Evolutionary conservation across 2,113 vertebrate genomes (phyloP).

Genomic region (Oncorhynchus tshawytscha): DNA sequence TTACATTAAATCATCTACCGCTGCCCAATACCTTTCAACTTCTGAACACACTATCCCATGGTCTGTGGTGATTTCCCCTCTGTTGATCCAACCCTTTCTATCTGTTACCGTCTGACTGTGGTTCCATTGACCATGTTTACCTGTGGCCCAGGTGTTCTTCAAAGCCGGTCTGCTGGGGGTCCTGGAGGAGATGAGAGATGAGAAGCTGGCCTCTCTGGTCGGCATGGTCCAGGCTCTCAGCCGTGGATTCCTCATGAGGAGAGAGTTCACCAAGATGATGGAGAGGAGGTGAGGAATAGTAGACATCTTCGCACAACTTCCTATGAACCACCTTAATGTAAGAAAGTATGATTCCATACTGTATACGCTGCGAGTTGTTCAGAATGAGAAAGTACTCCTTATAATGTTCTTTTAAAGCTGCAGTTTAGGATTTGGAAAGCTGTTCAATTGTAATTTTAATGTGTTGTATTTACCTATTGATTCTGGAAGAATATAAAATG

Average conservation of each 20-base stretch:
- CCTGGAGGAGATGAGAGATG: conserved; percentile 85
- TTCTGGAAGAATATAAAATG: background rate
- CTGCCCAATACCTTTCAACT: too few species aligned
- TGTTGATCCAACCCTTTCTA: background rate
- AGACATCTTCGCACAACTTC: background rate
- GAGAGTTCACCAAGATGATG: conserved; percentile 73
- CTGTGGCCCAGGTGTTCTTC: conserved; percentile 78
- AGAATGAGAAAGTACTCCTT: background rate
- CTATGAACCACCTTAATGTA: too few species aligned
- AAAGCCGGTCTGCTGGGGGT: conserved; percentile 82
- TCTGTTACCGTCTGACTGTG: background rate
- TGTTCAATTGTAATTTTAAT: too few species aligned
- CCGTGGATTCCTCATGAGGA: conserved; percentile 73
- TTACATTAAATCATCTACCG: too few species aligned
- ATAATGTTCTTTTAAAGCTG: background rate
- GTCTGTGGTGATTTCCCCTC: background rate
- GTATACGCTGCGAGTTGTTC: background rate
- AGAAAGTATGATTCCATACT: background rate
- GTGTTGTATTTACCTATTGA: too few species aligned
- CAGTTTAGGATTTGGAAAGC: background rate
- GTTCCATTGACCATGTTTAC: conserved; percentile 2
- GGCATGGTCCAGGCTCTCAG: conserved; percentile 79
- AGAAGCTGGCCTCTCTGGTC: conserved; percentile 79
- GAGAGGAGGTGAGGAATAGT: background rate
- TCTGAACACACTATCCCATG: background rate